phyloP scores from a whole-genome alignment of 2,113 vertebrate species.

The Dipodomys spectabilis region DNA sequence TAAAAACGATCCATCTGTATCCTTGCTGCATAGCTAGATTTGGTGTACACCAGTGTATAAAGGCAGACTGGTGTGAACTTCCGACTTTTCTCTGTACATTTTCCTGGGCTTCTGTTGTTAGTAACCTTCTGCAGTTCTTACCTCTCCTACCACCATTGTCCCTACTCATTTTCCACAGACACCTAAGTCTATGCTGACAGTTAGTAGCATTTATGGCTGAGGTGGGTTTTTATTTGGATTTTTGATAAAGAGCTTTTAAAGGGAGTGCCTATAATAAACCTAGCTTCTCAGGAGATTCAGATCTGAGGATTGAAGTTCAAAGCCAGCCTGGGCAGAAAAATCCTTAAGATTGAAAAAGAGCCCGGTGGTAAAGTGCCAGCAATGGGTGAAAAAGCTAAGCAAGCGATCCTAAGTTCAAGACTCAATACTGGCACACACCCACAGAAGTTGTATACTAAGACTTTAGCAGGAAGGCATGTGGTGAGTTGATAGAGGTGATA shows the following conservation, averaged over 20 bases:
- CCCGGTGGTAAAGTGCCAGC: too few species aligned
- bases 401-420: too few species aligned
- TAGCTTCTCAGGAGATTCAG: too few species aligned
- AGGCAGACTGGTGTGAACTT: background rate
- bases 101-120: background rate
- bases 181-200: background rate
- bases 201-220: background rate
- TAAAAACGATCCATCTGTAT: background rate
- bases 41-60: background rate
- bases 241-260: background rate
- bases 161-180: background rate
- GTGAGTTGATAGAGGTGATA: background rate
- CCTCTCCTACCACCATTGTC: fast-evolving
- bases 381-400: too few species aligned
- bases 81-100: background rate
- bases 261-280: too few species aligned
- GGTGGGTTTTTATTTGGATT: background rate
- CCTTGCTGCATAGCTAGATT: background rate
- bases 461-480: background rate
- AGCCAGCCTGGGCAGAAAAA: too few species aligned
- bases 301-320: too few species aligned
- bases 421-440: too few species aligned
- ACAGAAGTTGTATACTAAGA: background rate
- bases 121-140: background rate
- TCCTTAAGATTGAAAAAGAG: too few species aligned